phyloP scores from a whole-genome alignment of 2,797 vertebrate species.

The Xerus rutilus region DNA sequence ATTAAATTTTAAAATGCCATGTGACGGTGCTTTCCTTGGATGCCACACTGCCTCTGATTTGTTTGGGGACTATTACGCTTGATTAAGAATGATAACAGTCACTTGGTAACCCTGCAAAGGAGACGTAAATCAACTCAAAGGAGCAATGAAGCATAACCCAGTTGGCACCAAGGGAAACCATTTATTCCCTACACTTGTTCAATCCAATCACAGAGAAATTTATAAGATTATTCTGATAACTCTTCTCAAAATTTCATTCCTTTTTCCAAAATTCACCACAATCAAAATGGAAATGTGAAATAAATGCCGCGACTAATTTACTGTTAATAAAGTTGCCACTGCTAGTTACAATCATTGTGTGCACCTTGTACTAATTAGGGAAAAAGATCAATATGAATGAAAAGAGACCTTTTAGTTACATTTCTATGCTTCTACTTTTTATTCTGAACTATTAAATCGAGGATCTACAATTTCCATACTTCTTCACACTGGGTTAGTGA shows the following conservation, averaged over 20 bases:
- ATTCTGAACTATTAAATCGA: slow-evolving; percentile 52
- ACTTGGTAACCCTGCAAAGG: slow-evolving; percentile 71
- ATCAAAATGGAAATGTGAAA: slow-evolving; percentile 36
- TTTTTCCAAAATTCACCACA: neutral
- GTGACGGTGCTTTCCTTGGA: slow-evolving; percentile 71
- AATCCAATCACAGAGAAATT: slow-evolving; percentile 41
- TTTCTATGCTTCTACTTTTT: slow-evolving; percentile 21
- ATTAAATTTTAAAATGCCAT: slow-evolving; percentile 82
- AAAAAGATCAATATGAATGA: slow-evolving; percentile 27
- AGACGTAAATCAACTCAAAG: slow-evolving; percentile 69
- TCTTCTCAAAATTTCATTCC: neutral
- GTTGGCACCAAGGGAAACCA: slow-evolving; percentile 74
- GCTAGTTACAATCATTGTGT: neutral
- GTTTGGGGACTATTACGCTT: slow-evolving; percentile 78
- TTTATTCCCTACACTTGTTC: slow-evolving; percentile 54
- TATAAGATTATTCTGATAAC: slow-evolving; percentile 43
- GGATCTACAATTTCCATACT: neutral
- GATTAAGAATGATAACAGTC: slow-evolving; percentile 82
- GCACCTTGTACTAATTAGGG: slow-evolving; percentile 43
- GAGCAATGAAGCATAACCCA: slow-evolving; percentile 68
- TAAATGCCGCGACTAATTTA: slow-evolving; percentile 31
- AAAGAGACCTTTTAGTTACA: neutral
- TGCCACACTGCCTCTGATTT: slow-evolving; percentile 79
- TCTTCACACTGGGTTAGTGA: neutral
- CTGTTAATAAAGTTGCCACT: slow-evolving; percentile 11